Percentiles rank a stretch among this genome's conserved stretches.
These are phyloP conservation scores for Boloria selene DNA, from an alignment of 2,888 invertebrate species.

Conservation along the genomic window DNA sequence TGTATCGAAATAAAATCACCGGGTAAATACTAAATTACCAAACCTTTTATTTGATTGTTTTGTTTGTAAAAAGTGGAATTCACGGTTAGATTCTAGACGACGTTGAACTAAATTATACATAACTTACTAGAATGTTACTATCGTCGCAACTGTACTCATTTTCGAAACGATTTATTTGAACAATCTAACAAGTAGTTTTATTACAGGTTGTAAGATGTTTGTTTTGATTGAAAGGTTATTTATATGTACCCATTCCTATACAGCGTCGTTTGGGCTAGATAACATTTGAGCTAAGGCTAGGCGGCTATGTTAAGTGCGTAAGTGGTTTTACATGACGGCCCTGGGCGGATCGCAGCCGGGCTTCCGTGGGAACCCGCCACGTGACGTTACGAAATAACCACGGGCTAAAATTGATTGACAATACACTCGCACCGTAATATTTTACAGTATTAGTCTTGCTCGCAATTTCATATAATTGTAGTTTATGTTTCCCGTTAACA, in stretches of 20 bases:
- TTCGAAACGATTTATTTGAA: background rate
- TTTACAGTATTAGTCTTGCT: conserved; percentile 39
- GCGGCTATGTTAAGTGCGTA: conserved; percentile 78
- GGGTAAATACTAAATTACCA: conserved; percentile 73
- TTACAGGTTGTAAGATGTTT: conserved; percentile 21
- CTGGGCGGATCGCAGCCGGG: conserved; percentile 70
- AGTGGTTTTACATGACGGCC: conserved; percentile 80
- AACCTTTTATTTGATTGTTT: conserved; percentile 66
- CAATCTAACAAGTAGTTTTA: conserved; percentile 6
- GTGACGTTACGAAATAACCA: conserved; percentile 78
- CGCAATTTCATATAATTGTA: conserved; percentile 6
- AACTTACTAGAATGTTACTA: too few species aligned
- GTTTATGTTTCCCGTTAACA: conserved; percentile 2
- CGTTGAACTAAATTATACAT: too few species aligned
- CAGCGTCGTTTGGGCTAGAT: conserved; percentile 77
- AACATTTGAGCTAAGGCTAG: conserved; percentile 77
- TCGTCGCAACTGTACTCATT: background rate
- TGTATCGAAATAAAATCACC: conserved; percentile 70
- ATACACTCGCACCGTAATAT: conserved; percentile 45
- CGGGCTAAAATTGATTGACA: conserved; percentile 79
- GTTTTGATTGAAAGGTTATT: conserved; percentile 57
- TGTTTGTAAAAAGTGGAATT: conserved; percentile 40
- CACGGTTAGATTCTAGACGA: background rate
- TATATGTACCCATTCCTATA: conserved; percentile 78
- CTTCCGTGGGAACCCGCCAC: conserved; percentile 80